These are phyloP conservation scores for Brachionus rotundiformis DNA, from an alignment of 1,140 invertebrate species.

Conservation along the genomic window DNA sequence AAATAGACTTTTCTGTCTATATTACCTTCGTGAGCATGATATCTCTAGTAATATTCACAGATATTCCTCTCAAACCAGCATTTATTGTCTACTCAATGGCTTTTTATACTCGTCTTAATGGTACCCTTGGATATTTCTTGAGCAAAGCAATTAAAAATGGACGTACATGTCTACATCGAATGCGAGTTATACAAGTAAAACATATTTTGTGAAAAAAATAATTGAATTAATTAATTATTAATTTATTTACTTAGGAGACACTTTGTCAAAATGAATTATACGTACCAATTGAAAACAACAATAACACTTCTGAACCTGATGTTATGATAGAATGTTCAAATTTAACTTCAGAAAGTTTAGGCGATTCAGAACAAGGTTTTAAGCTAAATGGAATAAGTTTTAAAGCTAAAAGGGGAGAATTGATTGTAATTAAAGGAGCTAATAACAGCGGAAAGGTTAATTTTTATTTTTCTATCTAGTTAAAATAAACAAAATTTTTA, in stretches of 20 bases:
- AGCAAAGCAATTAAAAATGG: not conserved
- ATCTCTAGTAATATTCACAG: not conserved
- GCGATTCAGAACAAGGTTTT: conserved; percentile 58
- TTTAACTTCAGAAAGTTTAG: not conserved
- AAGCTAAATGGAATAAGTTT: conserved; percentile 66
- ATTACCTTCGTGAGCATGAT: not conserved
- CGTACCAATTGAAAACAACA: too few relatives aligned
- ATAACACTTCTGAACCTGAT: too few relatives aligned
- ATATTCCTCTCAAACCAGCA: not conserved
- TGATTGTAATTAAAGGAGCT: conserved; percentile 75
- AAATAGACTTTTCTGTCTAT: not conserved
- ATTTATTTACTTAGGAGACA: not conserved
- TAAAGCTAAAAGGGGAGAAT: conserved; percentile 69
- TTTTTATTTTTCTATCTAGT: too few relatives aligned
- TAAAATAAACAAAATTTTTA: too few relatives aligned
- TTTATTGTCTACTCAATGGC: not conserved
- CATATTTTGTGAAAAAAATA: not conserved
- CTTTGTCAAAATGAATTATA: not conserved
- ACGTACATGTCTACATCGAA: not conserved
- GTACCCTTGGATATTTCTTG: not conserved
- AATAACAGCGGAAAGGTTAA: conserved; percentile 74
- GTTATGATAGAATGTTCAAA: too few relatives aligned
- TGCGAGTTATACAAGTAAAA: not conserved
- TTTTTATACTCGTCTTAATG: not conserved
- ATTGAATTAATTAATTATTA: not conserved